Base-by-base conservation (phyloP, 2,113 vertebrate genomes). In the Thryonomys swinderianus region DNA sequence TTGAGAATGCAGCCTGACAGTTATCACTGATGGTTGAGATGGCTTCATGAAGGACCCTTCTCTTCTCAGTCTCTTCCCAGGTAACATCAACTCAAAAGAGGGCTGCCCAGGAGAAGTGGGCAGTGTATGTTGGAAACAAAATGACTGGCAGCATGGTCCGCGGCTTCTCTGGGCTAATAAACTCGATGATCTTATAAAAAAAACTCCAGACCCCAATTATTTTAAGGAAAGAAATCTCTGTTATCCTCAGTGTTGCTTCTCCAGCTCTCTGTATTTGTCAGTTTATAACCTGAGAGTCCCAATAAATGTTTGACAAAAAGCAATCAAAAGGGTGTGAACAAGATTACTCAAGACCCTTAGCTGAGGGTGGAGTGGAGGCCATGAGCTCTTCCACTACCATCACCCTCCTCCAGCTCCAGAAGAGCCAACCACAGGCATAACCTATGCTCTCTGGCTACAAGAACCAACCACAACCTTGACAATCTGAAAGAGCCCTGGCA, bases 161-260 rank as follows among this genome's bases (percentile, higher is more conserved):
- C 21, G 23, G 86, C n/a, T 45, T 12, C 62, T 83, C n/a, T 62
- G n/a, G 8, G 61, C 53, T 84, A 88, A 55, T 13, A 12, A 88
- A 76, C 66, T 25, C n/a, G 83, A 37, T 13, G 2, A 59, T 18
- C 12, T 48, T 37, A 71, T 27, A 55, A 79, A 69, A 74, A 67
- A 32, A 40, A 64, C 21, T 18, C 82, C 74, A 85, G 55, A 57
- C 17, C 59, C 64, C 27, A 37, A 27, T 21, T 18, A 2, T 66
- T 91, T 91, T 79, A 86, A 91, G 53, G 76, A 64, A 57, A 57
- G 42, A 78, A 71, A 76, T 78, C 67, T 73, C 6, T 79, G 61
- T 66, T 66, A 16, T 85, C 64, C 30, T 83, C 57, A 5, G 34
- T 34, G 66, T n/a, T 45, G 51, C 21, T 48, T 88, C 40, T 55